Conservation (phyloP, 2,888 invertebrate species). For the Lochmaea crataegi region DNA sequence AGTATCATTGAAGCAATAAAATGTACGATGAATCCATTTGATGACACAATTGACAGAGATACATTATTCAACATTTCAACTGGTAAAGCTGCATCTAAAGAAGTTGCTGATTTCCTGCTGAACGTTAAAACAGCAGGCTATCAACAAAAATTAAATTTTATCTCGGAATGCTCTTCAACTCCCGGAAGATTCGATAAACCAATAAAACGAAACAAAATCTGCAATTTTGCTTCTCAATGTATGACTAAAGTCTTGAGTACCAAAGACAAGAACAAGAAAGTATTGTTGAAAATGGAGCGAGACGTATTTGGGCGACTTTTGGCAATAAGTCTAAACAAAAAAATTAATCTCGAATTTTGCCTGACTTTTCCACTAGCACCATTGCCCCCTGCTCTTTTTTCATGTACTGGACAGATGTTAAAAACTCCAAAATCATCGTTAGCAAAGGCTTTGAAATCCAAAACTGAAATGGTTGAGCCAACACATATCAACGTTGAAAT, state of each 20-base stretch:
- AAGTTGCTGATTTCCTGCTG: constrained; percentile 51
- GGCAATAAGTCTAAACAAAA: constrained; percentile 53
- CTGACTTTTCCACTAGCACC: constrained; percentile 31
- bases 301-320: constrained; percentile 52
- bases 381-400: constrained; percentile 24
- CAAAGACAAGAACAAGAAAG: constrained; percentile 43
- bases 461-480: too few species aligned
- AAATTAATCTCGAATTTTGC: constrained; percentile 54
- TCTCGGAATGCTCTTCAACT: constrained; percentile 35
- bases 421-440: constrained; percentile 19
- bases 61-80: constrained; percentile 54
- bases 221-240: constrained; percentile 49
- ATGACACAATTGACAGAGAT: constrained; percentile 43
- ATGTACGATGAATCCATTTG: constrained; percentile 50
- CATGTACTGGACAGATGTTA: constrained; percentile 37
- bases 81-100: constrained; percentile 53
- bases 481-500: constrained; percentile 39
- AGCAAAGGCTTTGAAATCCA: constrained; percentile 11
- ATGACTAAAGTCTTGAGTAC: constrained; percentile 35
- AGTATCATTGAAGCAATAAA: constrained; percentile 48
- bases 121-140: constrained; percentile 32
- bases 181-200: constrained; percentile 34
- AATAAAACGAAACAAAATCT: constrained; percentile 46
- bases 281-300: constrained; percentile 52
- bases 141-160: constrained; percentile 42